Evolutionary conservation across 2,797 vertebrate genomes (phyloP), one percentile per base, ranked within the genome.

Genomic region (Argyrosomus regius): DNA sequence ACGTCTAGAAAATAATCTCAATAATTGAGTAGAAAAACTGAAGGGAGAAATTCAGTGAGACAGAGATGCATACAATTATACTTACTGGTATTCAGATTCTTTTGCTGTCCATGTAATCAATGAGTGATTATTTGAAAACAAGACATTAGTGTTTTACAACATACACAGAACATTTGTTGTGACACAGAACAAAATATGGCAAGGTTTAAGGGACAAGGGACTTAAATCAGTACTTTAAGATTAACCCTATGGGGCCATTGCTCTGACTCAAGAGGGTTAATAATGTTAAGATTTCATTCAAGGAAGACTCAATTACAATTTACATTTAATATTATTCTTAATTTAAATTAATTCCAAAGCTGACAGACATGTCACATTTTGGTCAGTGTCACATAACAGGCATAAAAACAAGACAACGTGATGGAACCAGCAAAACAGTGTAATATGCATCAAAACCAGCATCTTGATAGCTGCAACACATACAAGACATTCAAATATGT

Each of bases 91-190:
- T 89, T 95, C 90, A 91, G 91, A 95, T 84, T 96, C 95, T 95
- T 93, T 94, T 91, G 95, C 83, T 91, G 94, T 95, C 95, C 96
- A 92, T 95, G 95, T 93, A 94, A 96, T 93, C 94, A 95, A 96
- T 95, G 94, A 95, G 93, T 96, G 94, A 94, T 95, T 93, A 89
- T 95, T 96, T 92, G 94, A 95, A 95, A 96, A 96, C 95, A 96
- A 96, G 94, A 95, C 95, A 96, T 96, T 96, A 96, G 96, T 93
- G 94, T 93, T 94, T 94, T 92, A 94, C 93, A 95, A 93, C 93
- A 94, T 91, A 95, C 91, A 95, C 92, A 91, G 87, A 95, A 95
- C 95, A 95, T 87, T 91, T 82, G 83, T 81, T 77, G 90, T 86
- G 92, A 92, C 94, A 94, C 92, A 82, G 93, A 90, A 90, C 93